These are phyloP conservation scores for Hyppa rectilinea DNA, from an alignment of 2,888 invertebrate genomes.

Conservation along the genomic window DNA sequence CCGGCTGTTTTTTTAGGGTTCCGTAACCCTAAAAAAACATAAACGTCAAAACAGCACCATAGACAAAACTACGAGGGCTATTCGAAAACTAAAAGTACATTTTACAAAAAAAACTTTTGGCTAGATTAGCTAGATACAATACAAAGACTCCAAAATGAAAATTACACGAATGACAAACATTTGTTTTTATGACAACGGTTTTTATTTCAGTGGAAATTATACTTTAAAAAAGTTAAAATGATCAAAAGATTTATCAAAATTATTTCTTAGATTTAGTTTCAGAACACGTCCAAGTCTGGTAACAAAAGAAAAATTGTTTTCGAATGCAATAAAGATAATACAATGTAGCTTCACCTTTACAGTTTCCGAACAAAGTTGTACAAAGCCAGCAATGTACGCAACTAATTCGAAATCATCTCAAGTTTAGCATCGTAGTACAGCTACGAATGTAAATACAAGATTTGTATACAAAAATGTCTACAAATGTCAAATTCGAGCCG, in stretches of 20 bases:
- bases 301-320: not conserved
- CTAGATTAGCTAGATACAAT: no score
- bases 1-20: no score
- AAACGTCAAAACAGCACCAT: constrained; percentile 41
- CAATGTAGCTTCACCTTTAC: not conserved
- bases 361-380: fast-evolving
- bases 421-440: constrained; percentile 6
- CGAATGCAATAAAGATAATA: not conserved
- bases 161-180: not conserved
- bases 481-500: constrained; percentile 70
- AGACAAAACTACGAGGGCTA: constrained; percentile 22
- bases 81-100: not conserved
- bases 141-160: not conserved
- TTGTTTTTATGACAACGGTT: not conserved
- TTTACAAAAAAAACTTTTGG: fast-evolving
- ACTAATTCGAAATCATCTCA: not conserved
- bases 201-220: not conserved
- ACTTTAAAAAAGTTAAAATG: not conserved
- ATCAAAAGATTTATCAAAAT: not conserved
- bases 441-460: constrained; percentile 70
- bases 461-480: constrained; percentile 69
- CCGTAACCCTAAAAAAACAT: constrained; percentile 12
- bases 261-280: not conserved
- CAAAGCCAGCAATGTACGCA: constrained; percentile 34
- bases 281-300: constrained; percentile 27